Evolutionary conservation across 2,113 vertebrate species (phyloP).

Genomic region (Macrotus californicus): DNA sequence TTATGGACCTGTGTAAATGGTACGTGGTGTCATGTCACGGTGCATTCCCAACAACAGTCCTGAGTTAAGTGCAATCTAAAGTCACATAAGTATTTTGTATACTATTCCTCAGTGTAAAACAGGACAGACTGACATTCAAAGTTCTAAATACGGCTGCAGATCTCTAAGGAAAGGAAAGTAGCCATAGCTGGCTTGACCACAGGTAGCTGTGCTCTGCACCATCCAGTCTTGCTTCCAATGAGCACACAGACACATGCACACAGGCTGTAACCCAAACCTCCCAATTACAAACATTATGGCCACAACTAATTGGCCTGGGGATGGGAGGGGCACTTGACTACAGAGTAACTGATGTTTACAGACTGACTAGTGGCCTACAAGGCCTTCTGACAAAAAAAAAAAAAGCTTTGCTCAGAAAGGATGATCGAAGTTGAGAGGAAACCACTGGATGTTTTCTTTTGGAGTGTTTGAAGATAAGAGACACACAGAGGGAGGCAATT

Average conservation of each 20-base stretch:
- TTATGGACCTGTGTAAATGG: neutral
- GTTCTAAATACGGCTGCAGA: neutral
- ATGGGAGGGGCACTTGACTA: neutral
- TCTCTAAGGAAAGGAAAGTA: neutral
- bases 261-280: neutral
- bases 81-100: neutral
- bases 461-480: conserved; percentile 30
- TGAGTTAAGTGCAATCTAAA: neutral
- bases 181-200: neutral
- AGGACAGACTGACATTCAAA: neutral
- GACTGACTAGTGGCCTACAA: neutral
- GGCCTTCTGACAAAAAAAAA: conserved; percentile 6
- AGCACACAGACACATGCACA: neutral
- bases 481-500: conserved; percentile 12
- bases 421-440: neutral
- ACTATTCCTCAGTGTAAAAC: neutral
- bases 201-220: neutral
- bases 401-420: conserved; percentile 2
- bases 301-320: conserved; percentile 22
- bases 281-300: neutral
- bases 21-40: neutral
- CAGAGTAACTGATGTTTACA: conserved; percentile 39
- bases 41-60: neutral
- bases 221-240: neutral
- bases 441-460: conserved; percentile 24